phyloP scores from a whole-genome alignment of 2,888 invertebrate genomes.

The Sarcophaga rosellei region DNA sequence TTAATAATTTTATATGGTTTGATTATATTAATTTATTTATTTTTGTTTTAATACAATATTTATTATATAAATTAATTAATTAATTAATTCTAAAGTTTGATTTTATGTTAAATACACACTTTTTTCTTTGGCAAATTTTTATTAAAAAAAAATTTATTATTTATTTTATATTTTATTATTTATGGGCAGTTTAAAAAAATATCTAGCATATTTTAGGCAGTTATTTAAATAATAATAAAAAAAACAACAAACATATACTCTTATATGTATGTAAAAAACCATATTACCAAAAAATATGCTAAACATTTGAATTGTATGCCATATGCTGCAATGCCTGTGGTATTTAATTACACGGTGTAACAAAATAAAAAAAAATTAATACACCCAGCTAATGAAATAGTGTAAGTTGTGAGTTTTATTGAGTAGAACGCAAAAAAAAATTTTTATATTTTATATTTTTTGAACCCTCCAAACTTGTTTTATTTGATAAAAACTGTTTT shows the following conservation, averaged over 20 bases:
- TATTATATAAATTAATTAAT: neutral
- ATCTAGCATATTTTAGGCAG: constrained; percentile 12
- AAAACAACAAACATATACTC: neutral
- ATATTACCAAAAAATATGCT: constrained; percentile 1
- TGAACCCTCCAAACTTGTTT: too few relatives aligned
- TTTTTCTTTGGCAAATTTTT: neutral
- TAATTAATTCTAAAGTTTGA: neutral
- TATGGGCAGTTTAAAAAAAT: neutral
- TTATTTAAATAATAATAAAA: neutral
- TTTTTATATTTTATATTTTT: too few relatives aligned
- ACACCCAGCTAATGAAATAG: too few relatives aligned
- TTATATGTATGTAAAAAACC: too few relatives aligned
- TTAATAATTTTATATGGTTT: neutral
- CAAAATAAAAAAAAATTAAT: too few relatives aligned
- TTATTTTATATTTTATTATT: too few relatives aligned
- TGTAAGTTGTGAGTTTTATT: too few relatives aligned
- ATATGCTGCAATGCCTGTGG: neutral
- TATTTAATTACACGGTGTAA: too few relatives aligned
- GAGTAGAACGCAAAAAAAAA: too few relatives aligned
- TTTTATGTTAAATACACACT: constrained; percentile 4
- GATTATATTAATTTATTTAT: neutral
- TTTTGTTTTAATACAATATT: neutral
- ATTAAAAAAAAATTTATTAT: constrained; percentile 13
- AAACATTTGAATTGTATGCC: neutral
- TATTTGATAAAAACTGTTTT: too few relatives aligned